Evolutionary conservation across 2,797 vertebrate genomes (phyloP).

Genomic region (Sebastes ruberrimus): DNA sequence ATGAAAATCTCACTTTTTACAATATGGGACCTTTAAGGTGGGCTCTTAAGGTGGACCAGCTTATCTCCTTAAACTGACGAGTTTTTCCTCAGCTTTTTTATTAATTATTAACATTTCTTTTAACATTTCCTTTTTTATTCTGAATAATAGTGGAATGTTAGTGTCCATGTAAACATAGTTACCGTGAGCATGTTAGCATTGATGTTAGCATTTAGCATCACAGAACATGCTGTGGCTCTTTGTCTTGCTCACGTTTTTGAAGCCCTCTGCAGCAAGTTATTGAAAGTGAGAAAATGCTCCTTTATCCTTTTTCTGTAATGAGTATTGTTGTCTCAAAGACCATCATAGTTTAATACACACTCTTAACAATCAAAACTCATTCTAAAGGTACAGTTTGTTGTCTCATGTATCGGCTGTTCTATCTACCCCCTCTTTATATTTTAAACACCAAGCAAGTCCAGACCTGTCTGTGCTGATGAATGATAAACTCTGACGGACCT

Average conservation of each 20-base stretch:
- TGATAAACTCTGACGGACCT: constrained; percentile 53
- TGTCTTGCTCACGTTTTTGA: neutral
- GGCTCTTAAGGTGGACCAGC: too few relatives aligned
- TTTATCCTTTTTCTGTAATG: neutral
- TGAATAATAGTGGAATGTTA: too few relatives aligned
- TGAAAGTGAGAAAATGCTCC: neutral
- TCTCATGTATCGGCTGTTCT: neutral
- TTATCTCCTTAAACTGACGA: too few relatives aligned
- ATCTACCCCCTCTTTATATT: neutral
- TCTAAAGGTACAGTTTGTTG: neutral
- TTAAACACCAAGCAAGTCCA: constrained; percentile 59
- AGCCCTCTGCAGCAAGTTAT: neutral
- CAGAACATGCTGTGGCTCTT: neutral
- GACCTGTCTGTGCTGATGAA: constrained; percentile 60
- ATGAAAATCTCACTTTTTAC: too few relatives aligned
- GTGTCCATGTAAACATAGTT: too few relatives aligned
- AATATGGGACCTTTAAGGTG: too few relatives aligned
- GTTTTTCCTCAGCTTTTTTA: too few relatives aligned
- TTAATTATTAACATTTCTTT: too few relatives aligned
- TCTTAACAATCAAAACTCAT: too few relatives aligned
- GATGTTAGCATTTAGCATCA: neutral
- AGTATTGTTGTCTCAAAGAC: too few relatives aligned
- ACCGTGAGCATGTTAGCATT: neutral
- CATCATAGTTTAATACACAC: too few relatives aligned
- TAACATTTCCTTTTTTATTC: too few relatives aligned